Base-by-base conservation (phyloP, 2,113 vertebrate species). In the Malurus melanocephalus region DNA sequence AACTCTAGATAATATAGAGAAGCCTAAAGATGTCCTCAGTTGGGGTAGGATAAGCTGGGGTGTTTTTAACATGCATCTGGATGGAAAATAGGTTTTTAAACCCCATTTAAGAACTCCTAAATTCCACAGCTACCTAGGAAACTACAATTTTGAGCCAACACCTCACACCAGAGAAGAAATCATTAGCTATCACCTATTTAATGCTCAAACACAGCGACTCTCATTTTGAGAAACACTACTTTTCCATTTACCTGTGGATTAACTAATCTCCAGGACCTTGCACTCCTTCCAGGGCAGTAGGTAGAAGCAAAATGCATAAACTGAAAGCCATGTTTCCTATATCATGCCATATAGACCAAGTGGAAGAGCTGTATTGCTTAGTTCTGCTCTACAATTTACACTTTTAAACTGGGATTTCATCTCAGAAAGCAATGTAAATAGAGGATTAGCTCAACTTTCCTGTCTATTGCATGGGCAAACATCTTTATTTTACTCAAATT, bases 301-400 rank as follows among this genome's bases (percentile, higher is more conserved):
- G 14, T 5, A 80, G 26, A 75, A 45, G 3, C 1, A 81, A 75
- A 4, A 26, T 24, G 6, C 1, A 28, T 28, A 43, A 68, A 75
- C 16, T 55, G 2, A 67, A 80, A 80, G 5, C 1, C 1, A 0
- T 13, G 1, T 71, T 77, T 85, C 40, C 18, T 10, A 23, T 23
- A 26, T 51, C 16, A 4, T 23, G 4, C 9, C 5, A 2, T 7
- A 20, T 5, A 8, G 8, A 45, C 18, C n/a, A 60, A 65, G 10
- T n/a, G 10, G 42, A 83, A 80, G 16, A 28, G 2, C 3, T 53
- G 5, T 53, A 13, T 4, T 7, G 5, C 23, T 22, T 64, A 56
- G 6, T 30, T 52, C 16, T 53, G 10, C 4, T 42, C 22, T 51
- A 10, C 2, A 35, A 33, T 35, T n/a, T 65, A 45, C 19, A 24